Evolutionary conservation across 2,113 vertebrate genomes (phyloP).

Genomic region (Triplophysa tibetana): DNA sequence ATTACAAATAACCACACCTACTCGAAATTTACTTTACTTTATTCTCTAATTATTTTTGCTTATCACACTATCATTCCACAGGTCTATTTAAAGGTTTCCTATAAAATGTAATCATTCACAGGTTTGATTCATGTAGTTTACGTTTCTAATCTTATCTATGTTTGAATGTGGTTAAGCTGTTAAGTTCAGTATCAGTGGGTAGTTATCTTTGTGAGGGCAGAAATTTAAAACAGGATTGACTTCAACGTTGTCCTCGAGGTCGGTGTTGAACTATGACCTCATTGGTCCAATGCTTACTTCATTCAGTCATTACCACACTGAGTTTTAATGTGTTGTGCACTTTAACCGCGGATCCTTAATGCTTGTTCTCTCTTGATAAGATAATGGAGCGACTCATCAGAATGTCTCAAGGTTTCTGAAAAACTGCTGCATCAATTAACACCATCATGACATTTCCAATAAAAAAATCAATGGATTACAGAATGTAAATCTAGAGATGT

Average conservation of each 20-base stretch:
- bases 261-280: background rate
- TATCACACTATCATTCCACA: background rate
- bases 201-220: background rate
- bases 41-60: background rate
- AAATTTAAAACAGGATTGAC: background rate
- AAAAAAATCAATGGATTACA: background rate
- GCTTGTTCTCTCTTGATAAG: slow-evolving; percentile 7
- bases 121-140: background rate
- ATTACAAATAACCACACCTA: background rate
- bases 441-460: background rate
- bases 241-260: background rate
- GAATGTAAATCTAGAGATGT: background rate
- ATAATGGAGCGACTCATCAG: slow-evolving; percentile 10
- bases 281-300: background rate
- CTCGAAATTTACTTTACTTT: background rate
- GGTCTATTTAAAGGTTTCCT: slow-evolving; percentile 1
- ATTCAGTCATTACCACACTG: no score
- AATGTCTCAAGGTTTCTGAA: background rate
- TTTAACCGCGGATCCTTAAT: slow-evolving; percentile 3
- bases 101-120: slow-evolving; percentile 9
- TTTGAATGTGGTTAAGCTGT: background rate
- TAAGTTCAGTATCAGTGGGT: background rate
- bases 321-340: background rate
- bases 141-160: slow-evolving; percentile 1
- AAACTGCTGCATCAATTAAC: background rate